Evolutionary conservation across 53 echinoderm and acorn worm genomes (phyloP).

Genomic region (Astropecten irregularis): DNA sequence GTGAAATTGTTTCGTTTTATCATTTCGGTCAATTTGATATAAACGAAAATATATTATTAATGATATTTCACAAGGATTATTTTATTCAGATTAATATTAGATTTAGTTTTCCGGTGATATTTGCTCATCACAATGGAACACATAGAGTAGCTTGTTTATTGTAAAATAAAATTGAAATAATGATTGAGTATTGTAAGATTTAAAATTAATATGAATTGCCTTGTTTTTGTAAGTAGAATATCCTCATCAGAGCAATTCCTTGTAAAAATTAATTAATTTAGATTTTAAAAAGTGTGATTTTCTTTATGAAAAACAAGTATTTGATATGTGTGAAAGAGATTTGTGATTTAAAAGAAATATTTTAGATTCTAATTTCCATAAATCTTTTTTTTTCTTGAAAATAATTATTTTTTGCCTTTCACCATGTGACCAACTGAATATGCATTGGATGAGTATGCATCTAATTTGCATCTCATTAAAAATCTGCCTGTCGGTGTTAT

Average conservation of each 20-base stretch:
- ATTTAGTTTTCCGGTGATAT: too few relatives aligned
- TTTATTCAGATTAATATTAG: too few relatives aligned
- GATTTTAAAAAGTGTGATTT: not conserved
- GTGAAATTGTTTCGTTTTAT: too few relatives aligned
- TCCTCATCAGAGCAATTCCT: not conserved
- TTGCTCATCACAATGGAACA: too few relatives aligned
- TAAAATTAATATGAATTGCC: not conserved
- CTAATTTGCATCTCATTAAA: not conserved
- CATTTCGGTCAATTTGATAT: too few relatives aligned
- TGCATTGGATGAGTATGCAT: not conserved
- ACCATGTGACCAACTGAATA: slow-evolving; percentile 9
- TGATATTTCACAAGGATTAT: too few relatives aligned
- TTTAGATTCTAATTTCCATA: not conserved
- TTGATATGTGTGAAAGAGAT: not conserved
- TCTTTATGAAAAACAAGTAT: not conserved
- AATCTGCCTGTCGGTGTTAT: too few relatives aligned
- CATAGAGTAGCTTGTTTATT: too few relatives aligned
- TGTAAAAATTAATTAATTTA: not conserved
- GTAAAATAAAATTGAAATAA: too few relatives aligned
- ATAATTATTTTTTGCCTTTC: not conserved
- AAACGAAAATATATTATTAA: too few relatives aligned
- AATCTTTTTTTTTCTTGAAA: not conserved
- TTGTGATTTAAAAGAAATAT: not conserved
- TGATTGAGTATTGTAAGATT: too few relatives aligned
- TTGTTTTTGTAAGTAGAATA: not conserved